A percentile compares a stretch with the other conserved stretches of the same genome.
Evolutionary conservation across 1,140 invertebrate species (phyloP).

Genomic region (Brachionus rotundiformis): DNA sequence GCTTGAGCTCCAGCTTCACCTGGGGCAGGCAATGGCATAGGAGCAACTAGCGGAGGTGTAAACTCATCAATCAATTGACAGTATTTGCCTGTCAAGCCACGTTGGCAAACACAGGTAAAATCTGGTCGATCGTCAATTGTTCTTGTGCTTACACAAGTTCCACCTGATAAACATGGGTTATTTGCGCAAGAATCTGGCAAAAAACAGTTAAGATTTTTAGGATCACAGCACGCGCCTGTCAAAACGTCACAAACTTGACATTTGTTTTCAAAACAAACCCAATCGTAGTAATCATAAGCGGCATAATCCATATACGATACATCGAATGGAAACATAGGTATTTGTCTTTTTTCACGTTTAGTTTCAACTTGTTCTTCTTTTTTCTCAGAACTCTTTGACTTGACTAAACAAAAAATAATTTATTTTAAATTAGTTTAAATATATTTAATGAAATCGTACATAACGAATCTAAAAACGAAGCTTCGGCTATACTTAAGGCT

Average conservation of each 20-base stretch:
- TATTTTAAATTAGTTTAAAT: neutral
- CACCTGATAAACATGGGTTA: conserved; percentile 47
- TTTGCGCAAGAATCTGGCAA: conserved; percentile 35
- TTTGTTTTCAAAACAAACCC: neutral
- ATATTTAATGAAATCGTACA: neutral
- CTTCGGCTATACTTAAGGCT: conserved; percentile 16
- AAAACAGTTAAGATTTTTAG: conserved; percentile 23
- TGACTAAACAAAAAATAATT: neutral
- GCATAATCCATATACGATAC: conserved; percentile 42
- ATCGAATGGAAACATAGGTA: conserved; percentile 48
- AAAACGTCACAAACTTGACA: conserved; percentile 51
- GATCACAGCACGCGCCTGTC: conserved; percentile 41
- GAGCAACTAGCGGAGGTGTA: conserved; percentile 27
- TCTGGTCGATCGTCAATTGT: conserved; percentile 3
- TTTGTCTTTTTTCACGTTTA: conserved; percentile 40
- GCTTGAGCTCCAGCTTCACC: neutral
- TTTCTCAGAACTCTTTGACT: neutral
- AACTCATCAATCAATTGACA: conserved; percentile 51
- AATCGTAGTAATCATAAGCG: conserved; percentile 51
- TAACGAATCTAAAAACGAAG: neutral
- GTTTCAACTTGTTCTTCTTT: neutral
- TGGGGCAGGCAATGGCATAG: conserved; percentile 22
- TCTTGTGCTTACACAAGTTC: conserved; percentile 45
- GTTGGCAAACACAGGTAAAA: conserved; percentile 42
- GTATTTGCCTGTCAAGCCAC: conserved; percentile 50